Evolutionary conservation across 2,888 invertebrate species (phyloP).

Genomic region (Podotricha telesiphe): DNA sequence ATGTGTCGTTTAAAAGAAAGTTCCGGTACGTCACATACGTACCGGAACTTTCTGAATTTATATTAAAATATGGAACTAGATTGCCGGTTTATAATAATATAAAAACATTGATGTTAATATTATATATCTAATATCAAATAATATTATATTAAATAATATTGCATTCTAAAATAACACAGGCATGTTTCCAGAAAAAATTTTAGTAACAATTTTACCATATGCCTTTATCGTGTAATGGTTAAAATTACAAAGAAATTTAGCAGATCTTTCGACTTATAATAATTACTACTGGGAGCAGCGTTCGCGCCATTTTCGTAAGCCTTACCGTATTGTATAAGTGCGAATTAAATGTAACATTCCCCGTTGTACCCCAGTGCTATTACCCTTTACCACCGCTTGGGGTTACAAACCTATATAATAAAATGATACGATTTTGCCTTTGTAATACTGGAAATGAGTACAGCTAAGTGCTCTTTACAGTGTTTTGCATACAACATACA

Average conservation of each 20-base stretch:
- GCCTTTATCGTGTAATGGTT: neutral
- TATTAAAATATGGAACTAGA: too few relatives aligned
- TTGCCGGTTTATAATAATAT: too few relatives aligned
- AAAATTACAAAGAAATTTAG: constrained; percentile 25
- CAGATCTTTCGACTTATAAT: constrained; percentile 28
- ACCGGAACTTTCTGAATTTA: too few relatives aligned
- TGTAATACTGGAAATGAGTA: constrained; percentile 31
- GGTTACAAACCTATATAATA: constrained; percentile 39
- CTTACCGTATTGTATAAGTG: constrained; percentile 34
- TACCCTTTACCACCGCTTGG: constrained; percentile 37
- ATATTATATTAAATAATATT: too few relatives aligned
- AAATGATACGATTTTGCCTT: constrained; percentile 37
- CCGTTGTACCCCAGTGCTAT: constrained; percentile 30
- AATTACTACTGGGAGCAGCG: constrained; percentile 34
- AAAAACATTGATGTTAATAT: too few relatives aligned
- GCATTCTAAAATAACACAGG: too few relatives aligned
- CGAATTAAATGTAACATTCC: constrained; percentile 37
- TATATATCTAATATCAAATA: neutral
- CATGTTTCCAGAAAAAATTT: neutral
- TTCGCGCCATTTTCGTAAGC: constrained; percentile 38
- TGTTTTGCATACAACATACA: neutral
- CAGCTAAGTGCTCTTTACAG: constrained; percentile 23
- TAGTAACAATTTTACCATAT: neutral
- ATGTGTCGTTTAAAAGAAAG: neutral
- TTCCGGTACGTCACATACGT: too few relatives aligned